Conservation (phyloP, 2,113 vertebrate species). For the Anoura caudifer region DNA sequence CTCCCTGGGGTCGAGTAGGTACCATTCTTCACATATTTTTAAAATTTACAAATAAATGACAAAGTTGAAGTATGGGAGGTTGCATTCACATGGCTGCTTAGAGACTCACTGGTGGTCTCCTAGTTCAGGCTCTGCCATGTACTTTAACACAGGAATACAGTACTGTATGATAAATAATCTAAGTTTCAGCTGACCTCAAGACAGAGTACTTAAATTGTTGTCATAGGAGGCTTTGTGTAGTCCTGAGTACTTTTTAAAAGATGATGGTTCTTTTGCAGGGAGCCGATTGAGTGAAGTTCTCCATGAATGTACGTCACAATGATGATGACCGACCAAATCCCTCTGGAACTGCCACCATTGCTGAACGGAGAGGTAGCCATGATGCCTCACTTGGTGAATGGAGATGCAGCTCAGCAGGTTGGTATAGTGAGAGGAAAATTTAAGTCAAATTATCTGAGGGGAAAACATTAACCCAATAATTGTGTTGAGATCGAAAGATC, state of each 20-base stretch:
- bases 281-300: slow-evolving; percentile 91
- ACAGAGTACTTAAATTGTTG: background rate
- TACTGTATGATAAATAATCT: background rate
- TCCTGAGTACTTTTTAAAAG: background rate
- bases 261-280: slow-evolving; percentile 83
- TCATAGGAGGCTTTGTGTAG: background rate
- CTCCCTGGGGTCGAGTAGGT: background rate
- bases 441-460: background rate
- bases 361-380: slow-evolving; percentile 96
- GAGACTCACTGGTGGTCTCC: background rate
- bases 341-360: slow-evolving; percentile 96
- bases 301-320: slow-evolving; percentile 99
- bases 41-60: background rate
- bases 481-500: background rate
- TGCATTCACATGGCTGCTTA: background rate
- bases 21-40: background rate
- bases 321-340: slow-evolving; percentile 99
- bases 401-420: slow-evolving; percentile 97
- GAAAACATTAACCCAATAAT: background rate
- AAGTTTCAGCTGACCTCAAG: background rate
- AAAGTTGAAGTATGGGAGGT: background rate
- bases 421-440: slow-evolving; percentile 38
- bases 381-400: slow-evolving; percentile 96
- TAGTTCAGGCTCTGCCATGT: background rate
- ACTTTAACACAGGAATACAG: background rate